Evolutionary conservation across 2,888 invertebrate genomes (phyloP), one percentile per base, ranked within the genome.

Genomic region (Drosophila leonis): DNA sequence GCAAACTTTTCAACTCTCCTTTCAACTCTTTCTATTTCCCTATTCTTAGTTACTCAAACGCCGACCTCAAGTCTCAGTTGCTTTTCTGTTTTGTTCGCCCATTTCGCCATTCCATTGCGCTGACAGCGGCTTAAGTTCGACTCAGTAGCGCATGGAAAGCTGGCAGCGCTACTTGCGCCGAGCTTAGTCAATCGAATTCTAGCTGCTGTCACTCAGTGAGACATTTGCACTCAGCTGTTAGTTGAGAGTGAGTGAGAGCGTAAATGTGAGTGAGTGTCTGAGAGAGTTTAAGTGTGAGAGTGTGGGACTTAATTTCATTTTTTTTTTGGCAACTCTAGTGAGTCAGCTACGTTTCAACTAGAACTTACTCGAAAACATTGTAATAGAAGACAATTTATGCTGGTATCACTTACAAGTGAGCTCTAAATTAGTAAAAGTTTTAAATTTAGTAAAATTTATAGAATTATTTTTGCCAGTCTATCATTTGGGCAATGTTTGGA

Each of bases 181-280:
- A 46, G 60, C 37, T 63, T 29, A 37, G 60, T 61, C 64, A 39
- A 24, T n/a, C 31, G 15, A 64, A 46, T 61, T 61, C 31, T 29
- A 37, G 24, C 29, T 39, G 37, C 37, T 48, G 46, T 48, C 37
- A 31, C 27, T 59, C 42, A 56, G 31, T 13, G 15, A 5, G 18
- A 20, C n/a, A 41, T 55, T 55, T 41, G 12, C 9, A 55, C 55
- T 55, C 57, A 35, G 59, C 56, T 20, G 56, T 20, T 56, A 27
- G 33, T 6, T 6, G 24, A 27, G 48, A 48, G 51, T 31, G 49
- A 49, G 49, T 7, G 49, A 48, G 59, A 37, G 27, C 9, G 18
- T 18, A 13, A 57, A n/a, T 24, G 42, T 7, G 42, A 20, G 55
- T 7, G 31, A 15, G 31, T 20, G 42, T 6, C 20, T 35, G 33